Conservation (phyloP, 2,888 invertebrate species). For the Chironomus tentans region DNA sequence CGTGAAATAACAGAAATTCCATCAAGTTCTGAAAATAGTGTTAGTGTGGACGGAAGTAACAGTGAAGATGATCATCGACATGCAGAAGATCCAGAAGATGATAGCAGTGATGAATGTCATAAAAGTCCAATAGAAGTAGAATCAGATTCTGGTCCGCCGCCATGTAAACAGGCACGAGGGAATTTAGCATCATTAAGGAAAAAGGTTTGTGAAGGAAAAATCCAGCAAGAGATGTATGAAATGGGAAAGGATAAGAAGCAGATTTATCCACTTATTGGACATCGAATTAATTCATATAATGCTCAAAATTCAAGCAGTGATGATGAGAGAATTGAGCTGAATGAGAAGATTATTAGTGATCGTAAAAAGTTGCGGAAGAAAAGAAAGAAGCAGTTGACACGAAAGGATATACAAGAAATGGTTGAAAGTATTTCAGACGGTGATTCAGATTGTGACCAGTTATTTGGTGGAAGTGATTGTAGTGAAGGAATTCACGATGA, state of each 20-base stretch:
- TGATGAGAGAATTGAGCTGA: conserved; percentile 30
- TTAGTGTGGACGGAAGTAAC: conserved; percentile 70
- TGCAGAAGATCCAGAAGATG: conserved; percentile 52
- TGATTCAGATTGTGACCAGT: conserved; percentile 47
- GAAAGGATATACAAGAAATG: conserved; percentile 42
- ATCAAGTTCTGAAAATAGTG: conserved; percentile 70
- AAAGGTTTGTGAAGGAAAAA: conserved; percentile 36
- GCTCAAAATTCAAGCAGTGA: conserved; percentile 39
- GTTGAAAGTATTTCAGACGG: conserved; percentile 55
- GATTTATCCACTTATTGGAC: conserved; percentile 34
- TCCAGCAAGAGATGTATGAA: conserved; percentile 23
- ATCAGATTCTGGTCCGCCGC: conserved; percentile 43
- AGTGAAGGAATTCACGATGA: conserved; percentile 39
- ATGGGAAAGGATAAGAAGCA: conserved; percentile 28
- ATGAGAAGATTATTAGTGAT: conserved; percentile 29
- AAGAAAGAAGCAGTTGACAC: conserved; percentile 43
- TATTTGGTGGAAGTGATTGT: conserved; percentile 39
- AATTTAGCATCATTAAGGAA: background rate
- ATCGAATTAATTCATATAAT: conserved; percentile 35
- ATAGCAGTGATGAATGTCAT: conserved; percentile 47
- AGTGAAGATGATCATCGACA: conserved; percentile 61
- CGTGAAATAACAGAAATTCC: conserved; percentile 39
- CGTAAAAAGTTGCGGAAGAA: conserved; percentile 38
- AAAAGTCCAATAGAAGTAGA: conserved; percentile 43
- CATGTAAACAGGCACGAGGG: conserved; percentile 45